Evolutionary conservation across 1,140 invertebrate species (phyloP).

Genomic region (Drosophila simulans): DNA sequence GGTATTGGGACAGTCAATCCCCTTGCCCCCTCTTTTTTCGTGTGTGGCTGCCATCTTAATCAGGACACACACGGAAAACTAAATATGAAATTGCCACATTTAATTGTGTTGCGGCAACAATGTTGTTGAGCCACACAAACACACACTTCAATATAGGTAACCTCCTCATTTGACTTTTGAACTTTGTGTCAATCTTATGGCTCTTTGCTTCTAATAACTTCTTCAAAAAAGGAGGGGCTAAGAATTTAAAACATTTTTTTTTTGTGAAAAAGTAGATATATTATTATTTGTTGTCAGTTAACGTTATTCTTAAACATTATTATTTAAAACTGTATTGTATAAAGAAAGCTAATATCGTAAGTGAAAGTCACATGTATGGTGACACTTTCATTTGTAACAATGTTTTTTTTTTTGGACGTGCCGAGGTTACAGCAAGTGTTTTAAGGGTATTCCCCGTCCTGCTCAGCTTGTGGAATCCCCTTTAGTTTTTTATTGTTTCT

Average conservation of each 20-base stretch:
- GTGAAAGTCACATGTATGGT: neutral
- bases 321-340: no score
- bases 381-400: neutral
- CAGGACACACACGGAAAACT: constrained; percentile 43
- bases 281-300: no score
- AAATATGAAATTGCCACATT: constrained; percentile 74
- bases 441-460: constrained; percentile 15
- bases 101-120: constrained; percentile 66
- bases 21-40: constrained; percentile 9
- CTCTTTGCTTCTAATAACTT: constrained; percentile 1
- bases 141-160: neutral
- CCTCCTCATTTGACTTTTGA: constrained; percentile 1
- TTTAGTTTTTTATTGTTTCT: constrained; percentile 42
- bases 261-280: no score
- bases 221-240: neutral
- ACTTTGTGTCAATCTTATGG: constrained; percentile 10
- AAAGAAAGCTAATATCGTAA: neutral
- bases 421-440: neutral
- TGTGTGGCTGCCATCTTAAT: constrained; percentile 42
- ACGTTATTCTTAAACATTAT: neutral
- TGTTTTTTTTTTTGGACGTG: neutral
- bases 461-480: neutral
- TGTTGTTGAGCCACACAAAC: constrained; percentile 11
- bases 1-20: constrained; percentile 21
- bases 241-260: no score